phyloP scores from a whole-genome alignment of 2,888 invertebrate species.

The Mythimna vitellina region DNA sequence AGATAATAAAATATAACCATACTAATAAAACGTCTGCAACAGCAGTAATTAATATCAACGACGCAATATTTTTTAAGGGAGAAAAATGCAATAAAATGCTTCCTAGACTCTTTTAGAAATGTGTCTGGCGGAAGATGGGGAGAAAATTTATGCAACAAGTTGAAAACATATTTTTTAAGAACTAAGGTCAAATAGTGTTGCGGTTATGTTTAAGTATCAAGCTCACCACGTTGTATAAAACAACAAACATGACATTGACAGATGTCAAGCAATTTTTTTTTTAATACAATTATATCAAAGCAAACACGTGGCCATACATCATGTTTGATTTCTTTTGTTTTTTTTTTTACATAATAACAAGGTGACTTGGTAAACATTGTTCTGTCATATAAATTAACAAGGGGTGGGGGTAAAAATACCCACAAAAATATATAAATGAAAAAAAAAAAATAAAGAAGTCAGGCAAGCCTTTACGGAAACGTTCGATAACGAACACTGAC shows the following conservation, averaged over 20 bases:
- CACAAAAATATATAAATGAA: too few relatives aligned
- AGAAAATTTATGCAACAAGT: slow-evolving; percentile 18
- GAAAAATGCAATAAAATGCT: not conserved
- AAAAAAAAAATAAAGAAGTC: too few relatives aligned
- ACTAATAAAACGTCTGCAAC: slow-evolving; percentile 2
- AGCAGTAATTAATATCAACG: not conserved
- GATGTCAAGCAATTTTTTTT: not conserved
- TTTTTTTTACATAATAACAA: too few relatives aligned
- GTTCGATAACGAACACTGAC: too few relatives aligned
- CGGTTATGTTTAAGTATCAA: not conserved
- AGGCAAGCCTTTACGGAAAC: too few relatives aligned
- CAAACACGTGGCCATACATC: not conserved
- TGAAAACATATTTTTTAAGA: not conserved
- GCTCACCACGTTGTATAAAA: not conserved
- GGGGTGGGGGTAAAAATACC: too few relatives aligned
- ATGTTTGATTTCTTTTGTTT: too few relatives aligned
- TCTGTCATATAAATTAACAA: too few relatives aligned
- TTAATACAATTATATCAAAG: not conserved
- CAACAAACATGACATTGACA: not conserved
- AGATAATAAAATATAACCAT: not conserved
- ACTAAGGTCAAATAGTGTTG: not conserved
- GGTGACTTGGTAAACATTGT: too few relatives aligned
- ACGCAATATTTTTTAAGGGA: not conserved
- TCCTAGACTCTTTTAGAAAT: not conserved
- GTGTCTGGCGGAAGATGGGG: not conserved